Conservation (phyloP, 2,113 vertebrate species). For the Mirounga angustirostris region DNA sequence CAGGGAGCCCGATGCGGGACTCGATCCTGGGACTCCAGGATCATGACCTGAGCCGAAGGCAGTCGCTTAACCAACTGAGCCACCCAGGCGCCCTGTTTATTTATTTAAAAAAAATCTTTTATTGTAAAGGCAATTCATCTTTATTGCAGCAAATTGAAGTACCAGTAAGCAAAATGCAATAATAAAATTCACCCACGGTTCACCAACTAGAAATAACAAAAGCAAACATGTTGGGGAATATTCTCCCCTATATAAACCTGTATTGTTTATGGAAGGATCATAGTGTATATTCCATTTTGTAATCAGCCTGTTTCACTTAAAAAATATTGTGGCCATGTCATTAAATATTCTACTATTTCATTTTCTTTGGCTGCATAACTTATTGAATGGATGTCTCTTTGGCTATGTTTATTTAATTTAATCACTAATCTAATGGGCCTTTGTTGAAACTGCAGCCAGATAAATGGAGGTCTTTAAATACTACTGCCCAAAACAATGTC, state of each 20-base stretch:
- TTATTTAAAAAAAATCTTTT: neutral
- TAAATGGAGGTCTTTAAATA: neutral
- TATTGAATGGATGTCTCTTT: neutral
- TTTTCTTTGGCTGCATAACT: neutral
- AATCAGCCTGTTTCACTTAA: slow-evolving; percentile 29
- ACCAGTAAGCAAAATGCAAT: neutral
- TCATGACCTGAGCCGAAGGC: too few relatives aligned
- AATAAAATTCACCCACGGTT: neutral
- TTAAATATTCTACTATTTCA: neutral
- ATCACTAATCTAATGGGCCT: neutral
- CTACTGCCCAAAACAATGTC: neutral
- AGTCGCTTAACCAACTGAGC: too few relatives aligned
- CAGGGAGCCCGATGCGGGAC: too few relatives aligned
- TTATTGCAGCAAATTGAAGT: neutral
- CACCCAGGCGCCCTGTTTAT: neutral
- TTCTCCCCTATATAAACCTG: neutral
- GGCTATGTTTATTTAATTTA: neutral
- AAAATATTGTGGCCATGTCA: slow-evolving; percentile 1
- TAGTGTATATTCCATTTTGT: slow-evolving; percentile 22
- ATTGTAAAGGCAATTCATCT: neutral
- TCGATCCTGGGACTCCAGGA: too few relatives aligned
- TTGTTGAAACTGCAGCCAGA: neutral
- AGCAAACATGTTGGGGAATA: neutral
- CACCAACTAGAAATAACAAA: neutral
- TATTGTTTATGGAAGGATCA: neutral